phyloP scores from a whole-genome alignment of 1,140 invertebrate species.

The Drosophila rufa region DNA sequence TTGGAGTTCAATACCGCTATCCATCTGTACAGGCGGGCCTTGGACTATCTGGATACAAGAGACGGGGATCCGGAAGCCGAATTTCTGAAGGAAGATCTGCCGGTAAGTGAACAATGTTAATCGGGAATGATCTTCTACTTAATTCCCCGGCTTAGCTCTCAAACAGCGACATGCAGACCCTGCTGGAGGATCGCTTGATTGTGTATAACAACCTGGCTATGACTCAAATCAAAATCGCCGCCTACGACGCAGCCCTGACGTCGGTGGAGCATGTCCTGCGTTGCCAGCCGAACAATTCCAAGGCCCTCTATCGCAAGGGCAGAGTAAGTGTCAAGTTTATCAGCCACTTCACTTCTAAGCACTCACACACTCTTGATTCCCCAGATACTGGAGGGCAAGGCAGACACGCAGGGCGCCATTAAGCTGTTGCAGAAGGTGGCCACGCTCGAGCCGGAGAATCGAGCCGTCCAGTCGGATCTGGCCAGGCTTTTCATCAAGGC shows the following conservation, averaged over 20 bases:
- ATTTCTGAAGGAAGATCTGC: constrained; percentile 75
- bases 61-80: constrained; percentile 86
- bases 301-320: constrained; percentile 95
- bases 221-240: constrained; percentile 93
- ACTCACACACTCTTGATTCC: background rate
- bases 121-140: background rate
- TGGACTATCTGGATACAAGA: constrained; percentile 92
- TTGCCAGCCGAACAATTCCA: constrained; percentile 94
- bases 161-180: constrained; percentile 87
- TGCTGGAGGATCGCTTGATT: constrained; percentile 92
- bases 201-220: constrained; percentile 96
- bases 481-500: constrained; percentile 87
- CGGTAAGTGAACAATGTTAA: constrained; percentile 37
- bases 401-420: constrained; percentile 88
- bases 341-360: no score
- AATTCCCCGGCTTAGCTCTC: constrained; percentile 67
- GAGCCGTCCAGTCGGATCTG: constrained; percentile 87
- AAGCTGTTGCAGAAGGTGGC: constrained; percentile 87
- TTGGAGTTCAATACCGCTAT: constrained; percentile 92
- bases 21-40: constrained; percentile 93
- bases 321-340: constrained; percentile 85
- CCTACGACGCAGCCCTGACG: constrained; percentile 92
- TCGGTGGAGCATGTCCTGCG: constrained; percentile 92
- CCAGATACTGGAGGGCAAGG: constrained; percentile 88
- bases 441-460: constrained; percentile 87